phyloP scores from a whole-genome alignment of 2,113 vertebrate genomes.

The Todiramphus chloris region DNA sequence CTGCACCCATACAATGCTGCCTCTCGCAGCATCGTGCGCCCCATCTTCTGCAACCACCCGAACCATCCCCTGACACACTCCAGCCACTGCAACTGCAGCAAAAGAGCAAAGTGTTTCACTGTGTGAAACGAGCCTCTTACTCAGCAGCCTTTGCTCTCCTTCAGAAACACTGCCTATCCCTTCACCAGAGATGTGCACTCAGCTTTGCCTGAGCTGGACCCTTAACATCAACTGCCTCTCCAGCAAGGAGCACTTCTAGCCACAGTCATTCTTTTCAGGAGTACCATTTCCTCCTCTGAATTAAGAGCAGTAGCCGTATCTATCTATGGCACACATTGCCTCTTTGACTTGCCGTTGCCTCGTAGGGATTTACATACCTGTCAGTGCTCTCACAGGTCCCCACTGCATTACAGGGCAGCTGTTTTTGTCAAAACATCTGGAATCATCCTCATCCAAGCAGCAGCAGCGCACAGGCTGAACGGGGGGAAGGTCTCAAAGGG shows the following conservation, averaged over 20 bases:
- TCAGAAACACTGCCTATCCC: background rate
- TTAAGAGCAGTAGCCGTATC: background rate
- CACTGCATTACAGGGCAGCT: fast-evolving
- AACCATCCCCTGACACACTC: background rate
- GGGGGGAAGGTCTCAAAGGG: background rate
- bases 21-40: background rate
- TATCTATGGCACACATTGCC: background rate
- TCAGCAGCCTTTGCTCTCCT: background rate
- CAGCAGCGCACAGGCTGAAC: fast-evolving
- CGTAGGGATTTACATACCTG: background rate
- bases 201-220: background rate
- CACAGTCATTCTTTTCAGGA: background rate
- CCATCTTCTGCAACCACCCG: background rate
- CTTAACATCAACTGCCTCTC: background rate
- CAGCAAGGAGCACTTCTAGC: background rate
- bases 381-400: background rate
- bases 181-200: background rate
- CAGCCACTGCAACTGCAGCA: background rate
- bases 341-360: background rate
- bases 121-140: background rate
- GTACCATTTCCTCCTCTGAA: background rate
- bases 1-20: background rate
- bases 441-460: background rate
- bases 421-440: background rate
- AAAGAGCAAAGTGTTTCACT: background rate